Evolutionary conservation across 2,888 invertebrate genomes (phyloP).

Genomic region (Ganaspis brasiliensis): DNA sequence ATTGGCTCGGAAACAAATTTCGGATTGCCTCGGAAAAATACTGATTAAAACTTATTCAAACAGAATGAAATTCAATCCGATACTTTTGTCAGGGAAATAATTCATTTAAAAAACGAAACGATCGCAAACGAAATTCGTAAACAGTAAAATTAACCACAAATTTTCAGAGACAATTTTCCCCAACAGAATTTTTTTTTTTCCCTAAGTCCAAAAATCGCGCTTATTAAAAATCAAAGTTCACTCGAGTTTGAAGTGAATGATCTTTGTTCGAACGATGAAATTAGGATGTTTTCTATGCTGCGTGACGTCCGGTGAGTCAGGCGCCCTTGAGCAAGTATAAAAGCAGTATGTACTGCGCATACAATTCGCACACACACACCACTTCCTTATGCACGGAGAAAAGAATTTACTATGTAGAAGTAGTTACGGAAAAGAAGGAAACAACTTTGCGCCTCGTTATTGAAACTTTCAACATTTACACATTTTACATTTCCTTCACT

Average conservation of each 20-base stretch:
- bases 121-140: too few relatives aligned
- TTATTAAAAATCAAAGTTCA: not conserved
- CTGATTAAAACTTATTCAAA: too few relatives aligned
- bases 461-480: constrained; percentile 10
- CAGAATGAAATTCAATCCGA: too few relatives aligned
- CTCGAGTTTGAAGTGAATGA: not conserved
- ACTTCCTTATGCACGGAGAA: constrained; percentile 19
- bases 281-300: constrained; percentile 73
- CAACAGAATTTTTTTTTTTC: too few relatives aligned
- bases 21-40: too few relatives aligned
- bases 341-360: constrained; percentile 55
- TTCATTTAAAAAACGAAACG: too few relatives aligned
- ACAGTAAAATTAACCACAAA: too few relatives aligned
- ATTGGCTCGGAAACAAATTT: too few relatives aligned
- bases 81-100: too few relatives aligned
- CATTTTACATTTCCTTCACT: constrained; percentile 6
- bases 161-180: too few relatives aligned
- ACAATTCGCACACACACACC: constrained; percentile 32
- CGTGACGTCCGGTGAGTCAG: constrained; percentile 71
- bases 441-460: constrained; percentile 18
- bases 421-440: constrained; percentile 33
- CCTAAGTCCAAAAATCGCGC: not conserved
- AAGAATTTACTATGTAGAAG: constrained; percentile 28
- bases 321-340: constrained; percentile 74
- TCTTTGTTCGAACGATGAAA: constrained; percentile 63